Conservation (phyloP, 2,113 vertebrate species). For the Entosphenus tridentatus region DNA sequence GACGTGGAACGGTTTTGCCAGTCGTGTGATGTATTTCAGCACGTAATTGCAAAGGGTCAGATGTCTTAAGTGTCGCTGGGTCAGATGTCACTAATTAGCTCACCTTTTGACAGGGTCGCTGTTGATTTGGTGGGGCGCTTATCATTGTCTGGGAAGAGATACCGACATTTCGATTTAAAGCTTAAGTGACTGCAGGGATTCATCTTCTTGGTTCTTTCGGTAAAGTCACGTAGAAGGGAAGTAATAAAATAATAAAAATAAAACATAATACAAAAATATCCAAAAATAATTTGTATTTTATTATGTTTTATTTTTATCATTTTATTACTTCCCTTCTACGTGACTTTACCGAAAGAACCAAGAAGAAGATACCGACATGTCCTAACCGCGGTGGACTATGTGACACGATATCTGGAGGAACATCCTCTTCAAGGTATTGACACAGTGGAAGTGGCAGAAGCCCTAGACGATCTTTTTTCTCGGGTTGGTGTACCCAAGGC, state of each 20-base stretch:
- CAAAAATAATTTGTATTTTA: too few species aligned
- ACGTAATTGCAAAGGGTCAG: background rate
- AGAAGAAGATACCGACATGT: conserved; percentile 8
- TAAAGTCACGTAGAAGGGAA: too few species aligned
- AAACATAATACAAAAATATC: too few species aligned
- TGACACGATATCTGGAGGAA: conserved; percentile 3
- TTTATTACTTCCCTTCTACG: too few species aligned
- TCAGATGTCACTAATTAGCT: conserved; percentile 5
- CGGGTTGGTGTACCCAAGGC: conserved; percentile 2
- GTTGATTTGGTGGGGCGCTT: conserved; percentile 10
- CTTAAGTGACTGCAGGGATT: too few species aligned
- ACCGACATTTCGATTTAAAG: too few species aligned
- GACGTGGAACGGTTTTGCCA: conserved; percentile 7
- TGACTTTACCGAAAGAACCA: too few species aligned
- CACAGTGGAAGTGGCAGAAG: conserved; percentile 3
- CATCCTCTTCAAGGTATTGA: conserved; percentile 1
- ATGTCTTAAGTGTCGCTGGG: background rate
- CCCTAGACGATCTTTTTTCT: conserved; percentile 7
- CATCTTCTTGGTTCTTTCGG: too few species aligned
- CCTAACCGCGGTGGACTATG: conserved; percentile 7
- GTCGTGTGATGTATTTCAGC: conserved; percentile 6
- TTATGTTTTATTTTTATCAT: too few species aligned
- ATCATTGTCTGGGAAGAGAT: background rate
- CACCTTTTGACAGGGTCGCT: conserved; percentile 16
- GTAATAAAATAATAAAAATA: too few species aligned